These are phyloP conservation scores for Phalacrocorax brasilianus DNA, from an alignment of 2,113 vertebrate species.

Conservation along the genomic window DNA sequence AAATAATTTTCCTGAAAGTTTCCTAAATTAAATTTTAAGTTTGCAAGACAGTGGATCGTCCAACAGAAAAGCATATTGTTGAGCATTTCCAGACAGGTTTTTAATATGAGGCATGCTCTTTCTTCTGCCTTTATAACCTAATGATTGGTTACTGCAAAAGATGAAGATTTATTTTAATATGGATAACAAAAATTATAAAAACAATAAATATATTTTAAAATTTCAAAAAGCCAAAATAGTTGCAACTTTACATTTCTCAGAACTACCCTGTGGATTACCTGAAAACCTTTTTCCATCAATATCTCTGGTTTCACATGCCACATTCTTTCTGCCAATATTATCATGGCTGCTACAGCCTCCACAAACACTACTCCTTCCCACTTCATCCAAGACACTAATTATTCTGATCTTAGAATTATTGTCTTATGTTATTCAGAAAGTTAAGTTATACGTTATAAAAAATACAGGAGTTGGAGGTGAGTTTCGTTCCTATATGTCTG, in stretches of 20 bases:
- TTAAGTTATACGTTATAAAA: neutral
- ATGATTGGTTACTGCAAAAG: neutral
- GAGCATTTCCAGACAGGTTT: neutral
- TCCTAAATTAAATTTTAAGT: neutral
- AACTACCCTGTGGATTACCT: neutral
- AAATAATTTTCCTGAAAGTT: neutral
- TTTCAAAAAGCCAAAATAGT: neutral
- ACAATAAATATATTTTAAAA: neutral
- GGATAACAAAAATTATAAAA: neutral
- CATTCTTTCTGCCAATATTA: neutral
- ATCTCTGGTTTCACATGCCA: neutral
- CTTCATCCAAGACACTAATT: neutral
- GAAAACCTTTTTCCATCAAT: fast-evolving
- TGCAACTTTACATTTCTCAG: neutral
- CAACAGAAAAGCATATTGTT: neutral
- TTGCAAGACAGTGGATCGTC: neutral
- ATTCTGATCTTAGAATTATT: neutral
- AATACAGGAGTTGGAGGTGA: neutral
- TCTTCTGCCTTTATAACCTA: neutral
- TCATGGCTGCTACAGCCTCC: neutral
- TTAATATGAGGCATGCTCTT: neutral
- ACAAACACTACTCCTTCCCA: neutral
- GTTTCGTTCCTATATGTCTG: neutral
- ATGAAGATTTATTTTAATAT: neutral
- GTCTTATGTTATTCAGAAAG: neutral